phyloP scores from a whole-genome alignment of 2,113 vertebrate species.

The Pterocles orientalis region DNA sequence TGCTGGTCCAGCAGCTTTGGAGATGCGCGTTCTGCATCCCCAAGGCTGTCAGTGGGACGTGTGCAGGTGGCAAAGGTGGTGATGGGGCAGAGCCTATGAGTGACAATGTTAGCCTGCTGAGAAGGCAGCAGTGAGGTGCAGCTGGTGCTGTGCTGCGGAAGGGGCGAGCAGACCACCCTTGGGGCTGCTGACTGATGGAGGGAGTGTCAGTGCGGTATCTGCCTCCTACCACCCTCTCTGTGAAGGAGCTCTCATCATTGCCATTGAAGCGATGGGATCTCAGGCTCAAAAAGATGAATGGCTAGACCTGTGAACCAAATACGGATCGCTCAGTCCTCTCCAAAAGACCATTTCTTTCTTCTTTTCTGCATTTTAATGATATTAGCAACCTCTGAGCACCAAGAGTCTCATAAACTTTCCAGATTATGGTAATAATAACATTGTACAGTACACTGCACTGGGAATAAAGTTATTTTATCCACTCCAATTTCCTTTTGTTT shows the following conservation, averaged over 20 bases:
- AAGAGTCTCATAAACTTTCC: conserved; percentile 49
- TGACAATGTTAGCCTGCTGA: neutral
- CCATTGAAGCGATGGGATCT: neutral
- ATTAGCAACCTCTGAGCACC: conserved; percentile 37
- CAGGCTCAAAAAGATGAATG: neutral
- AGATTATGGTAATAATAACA: conserved; percentile 55
- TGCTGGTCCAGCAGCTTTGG: neutral
- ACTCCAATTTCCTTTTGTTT: conserved; percentile 55
- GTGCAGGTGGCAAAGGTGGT: neutral
- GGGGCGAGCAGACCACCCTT: neutral
- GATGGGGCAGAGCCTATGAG: neutral
- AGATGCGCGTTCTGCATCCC: neutral
- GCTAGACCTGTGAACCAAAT: neutral
- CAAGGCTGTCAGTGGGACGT: neutral
- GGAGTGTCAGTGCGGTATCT: neutral
- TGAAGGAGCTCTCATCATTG: neutral
- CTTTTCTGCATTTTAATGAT: conserved; percentile 31
- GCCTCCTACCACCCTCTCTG: neutral
- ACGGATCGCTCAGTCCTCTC: neutral
- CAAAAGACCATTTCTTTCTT: neutral
- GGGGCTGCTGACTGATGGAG: neutral
- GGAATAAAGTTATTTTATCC: conserved; percentile 65
- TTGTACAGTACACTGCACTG: conserved; percentile 30
- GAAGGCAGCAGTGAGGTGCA: neutral
- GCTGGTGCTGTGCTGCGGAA: neutral